Evolutionary conservation across 2,888 invertebrate genomes (phyloP).

Genomic region (Habrosyne pyritoides): DNA sequence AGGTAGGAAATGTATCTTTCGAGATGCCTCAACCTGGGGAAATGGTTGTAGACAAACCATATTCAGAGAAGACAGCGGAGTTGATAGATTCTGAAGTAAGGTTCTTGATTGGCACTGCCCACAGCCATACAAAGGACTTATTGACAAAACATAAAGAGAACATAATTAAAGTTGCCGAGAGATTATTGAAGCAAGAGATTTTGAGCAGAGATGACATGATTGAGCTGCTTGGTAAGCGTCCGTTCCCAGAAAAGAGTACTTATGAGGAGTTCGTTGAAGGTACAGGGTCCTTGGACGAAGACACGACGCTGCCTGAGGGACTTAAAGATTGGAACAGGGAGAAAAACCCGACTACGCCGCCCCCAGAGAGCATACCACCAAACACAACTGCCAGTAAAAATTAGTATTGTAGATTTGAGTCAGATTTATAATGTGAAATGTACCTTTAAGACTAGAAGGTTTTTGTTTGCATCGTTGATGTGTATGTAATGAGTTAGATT

Average conservation of each 20-base stretch:
- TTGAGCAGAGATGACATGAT: slow-evolving; percentile 98
- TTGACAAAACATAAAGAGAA: slow-evolving; percentile 91
- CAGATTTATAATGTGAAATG: slow-evolving; percentile 65
- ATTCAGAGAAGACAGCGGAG: slow-evolving; percentile 98
- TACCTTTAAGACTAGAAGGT: slow-evolving; percentile 71
- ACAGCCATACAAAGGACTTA: slow-evolving; percentile 90
- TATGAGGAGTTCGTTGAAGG: slow-evolving; percentile 99
- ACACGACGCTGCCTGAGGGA: slow-evolving; percentile 96
- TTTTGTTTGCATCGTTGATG: slow-evolving; percentile 48
- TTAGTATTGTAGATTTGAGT: slow-evolving; percentile 59
- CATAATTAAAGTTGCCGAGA: slow-evolving; percentile 94
- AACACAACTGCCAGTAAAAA: slow-evolving; percentile 55
- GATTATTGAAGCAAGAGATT: slow-evolving; percentile 96
- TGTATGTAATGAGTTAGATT: slow-evolving; percentile 26
- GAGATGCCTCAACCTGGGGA: slow-evolving; percentile 97
- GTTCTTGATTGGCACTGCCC: slow-evolving; percentile 84
- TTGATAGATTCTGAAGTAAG: slow-evolving; percentile 96
- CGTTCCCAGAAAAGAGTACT: slow-evolving; percentile 99
- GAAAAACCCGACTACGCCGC: slow-evolving; percentile 51
- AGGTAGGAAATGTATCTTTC: slow-evolving; percentile 98
- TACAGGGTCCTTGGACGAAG: slow-evolving; percentile 98
- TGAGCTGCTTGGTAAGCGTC: slow-evolving; percentile 95
- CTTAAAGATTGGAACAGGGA: slow-evolving; percentile 97
- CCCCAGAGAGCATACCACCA: slow-evolving; percentile 58
- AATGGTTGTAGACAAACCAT: slow-evolving; percentile 96